phyloP scores from a whole-genome alignment of 2,113 vertebrate species.

The Mormyrus lacerda region DNA sequence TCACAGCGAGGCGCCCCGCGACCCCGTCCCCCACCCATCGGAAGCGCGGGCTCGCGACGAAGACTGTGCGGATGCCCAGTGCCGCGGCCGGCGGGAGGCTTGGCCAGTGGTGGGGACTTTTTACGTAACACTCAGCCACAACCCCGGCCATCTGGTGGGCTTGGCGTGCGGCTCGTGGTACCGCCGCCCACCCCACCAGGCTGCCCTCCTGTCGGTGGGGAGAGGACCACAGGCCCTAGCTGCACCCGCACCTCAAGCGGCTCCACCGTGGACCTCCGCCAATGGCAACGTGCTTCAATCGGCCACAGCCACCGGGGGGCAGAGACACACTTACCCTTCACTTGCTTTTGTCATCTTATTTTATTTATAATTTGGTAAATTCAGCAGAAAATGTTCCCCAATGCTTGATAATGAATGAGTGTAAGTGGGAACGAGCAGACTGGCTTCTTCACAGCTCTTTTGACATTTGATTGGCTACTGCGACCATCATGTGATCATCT shows the following conservation, averaged over 20 bases:
- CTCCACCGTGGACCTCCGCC: not conserved
- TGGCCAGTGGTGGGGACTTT: constrained; percentile 4
- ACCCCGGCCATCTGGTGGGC: constrained; percentile 22
- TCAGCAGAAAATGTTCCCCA: not conserved
- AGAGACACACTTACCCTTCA: not conserved
- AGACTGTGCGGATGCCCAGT: not conserved
- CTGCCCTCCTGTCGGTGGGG: constrained; percentile 8
- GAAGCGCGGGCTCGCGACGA: not conserved
- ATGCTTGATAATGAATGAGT: not conserved
- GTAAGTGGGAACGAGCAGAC: not conserved
- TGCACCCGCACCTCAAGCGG: not conserved
- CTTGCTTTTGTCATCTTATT: not conserved
- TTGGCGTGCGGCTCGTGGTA: not conserved
- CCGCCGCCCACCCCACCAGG: not conserved
- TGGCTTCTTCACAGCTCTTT: not conserved
- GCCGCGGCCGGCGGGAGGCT: not conserved
- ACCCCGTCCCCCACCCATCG: not conserved
- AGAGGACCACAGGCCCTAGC: not conserved
- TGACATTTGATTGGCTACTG: not conserved
- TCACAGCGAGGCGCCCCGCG: not conserved
- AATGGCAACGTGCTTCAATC: not conserved
- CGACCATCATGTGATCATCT: not conserved
- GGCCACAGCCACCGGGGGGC: not conserved
- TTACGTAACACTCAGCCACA: constrained; percentile 25
- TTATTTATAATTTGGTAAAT: not conserved